These are phyloP conservation scores for Nothoprocta perdicaria DNA, from an alignment of 2,113 vertebrate genomes.

Conservation along the genomic window DNA sequence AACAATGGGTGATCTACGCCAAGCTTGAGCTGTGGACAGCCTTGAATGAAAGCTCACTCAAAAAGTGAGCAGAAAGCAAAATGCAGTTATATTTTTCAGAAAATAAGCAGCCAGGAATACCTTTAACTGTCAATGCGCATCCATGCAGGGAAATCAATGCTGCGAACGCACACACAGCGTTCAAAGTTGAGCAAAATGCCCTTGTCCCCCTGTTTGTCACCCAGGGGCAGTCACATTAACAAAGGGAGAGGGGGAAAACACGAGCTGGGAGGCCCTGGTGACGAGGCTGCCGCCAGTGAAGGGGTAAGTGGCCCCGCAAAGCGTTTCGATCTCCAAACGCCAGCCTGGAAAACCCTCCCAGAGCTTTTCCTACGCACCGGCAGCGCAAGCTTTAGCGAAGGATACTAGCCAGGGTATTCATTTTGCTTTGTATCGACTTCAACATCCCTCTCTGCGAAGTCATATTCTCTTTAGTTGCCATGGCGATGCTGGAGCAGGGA, in stretches of 20 bases:
- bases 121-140: background rate
- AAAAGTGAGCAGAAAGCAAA: background rate
- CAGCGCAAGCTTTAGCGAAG: constrained; percentile 75
- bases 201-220: background rate
- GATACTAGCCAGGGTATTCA: constrained; percentile 99
- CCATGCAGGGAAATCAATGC: background rate
- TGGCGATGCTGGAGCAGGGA: constrained; percentile 88
- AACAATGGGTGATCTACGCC: background rate
- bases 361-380: background rate
- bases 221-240: background rate
- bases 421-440: constrained; percentile 96
- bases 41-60: background rate
- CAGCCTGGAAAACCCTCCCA: background rate
- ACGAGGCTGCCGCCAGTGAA: accelerated
- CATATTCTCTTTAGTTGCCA: constrained; percentile 99
- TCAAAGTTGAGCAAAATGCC: background rate
- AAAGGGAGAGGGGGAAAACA: background rate
- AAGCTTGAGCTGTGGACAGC: background rate
- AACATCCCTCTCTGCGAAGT: constrained; percentile 94
- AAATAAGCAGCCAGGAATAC: background rate
- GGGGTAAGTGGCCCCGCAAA: background rate
- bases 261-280: background rate
- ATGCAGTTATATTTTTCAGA: background rate
- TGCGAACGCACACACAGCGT: background rate
- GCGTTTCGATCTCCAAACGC: background rate